Evolutionary conservation across 2,888 invertebrate species (phyloP).

Genomic region (Monoplex corrugatus): DNA sequence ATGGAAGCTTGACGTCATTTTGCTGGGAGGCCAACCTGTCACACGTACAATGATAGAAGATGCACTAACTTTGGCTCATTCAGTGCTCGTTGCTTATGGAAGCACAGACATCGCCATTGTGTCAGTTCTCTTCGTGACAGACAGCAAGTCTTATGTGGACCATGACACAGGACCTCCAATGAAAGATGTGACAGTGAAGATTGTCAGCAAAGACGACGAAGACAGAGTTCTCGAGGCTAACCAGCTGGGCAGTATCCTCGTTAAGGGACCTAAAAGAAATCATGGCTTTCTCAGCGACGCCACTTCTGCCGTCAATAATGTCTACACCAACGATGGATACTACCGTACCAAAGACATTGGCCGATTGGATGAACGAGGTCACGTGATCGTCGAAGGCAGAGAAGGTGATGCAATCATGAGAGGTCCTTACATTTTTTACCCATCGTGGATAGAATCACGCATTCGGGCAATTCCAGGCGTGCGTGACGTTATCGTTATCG

Average conservation of each 20-base stretch:
- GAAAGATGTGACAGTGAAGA: constrained; percentile 22
- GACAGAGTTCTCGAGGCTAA: background rate
- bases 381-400: constrained; percentile 44
- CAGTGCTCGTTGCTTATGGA: background rate
- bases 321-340: constrained; percentile 38
- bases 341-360: constrained; percentile 45
- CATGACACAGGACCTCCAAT: constrained; percentile 14
- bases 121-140: background rate
- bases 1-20: background rate
- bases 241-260: constrained; percentile 29
- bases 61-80: background rate
- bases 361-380: constrained; percentile 27
- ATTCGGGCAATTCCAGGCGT: constrained; percentile 39
- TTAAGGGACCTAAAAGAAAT: background rate
- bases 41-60: background rate
- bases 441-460: constrained; percentile 46
- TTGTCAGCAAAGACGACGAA: constrained; percentile 39
- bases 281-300: constrained; percentile 12
- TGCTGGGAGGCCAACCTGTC: background rate
- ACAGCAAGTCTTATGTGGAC: constrained; percentile 10
- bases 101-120: background rate
- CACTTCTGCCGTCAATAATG: background rate
- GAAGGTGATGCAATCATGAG: constrained; percentile 47
- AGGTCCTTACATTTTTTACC: constrained; percentile 49
- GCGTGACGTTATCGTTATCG: constrained; percentile 31